Conservation (phyloP, 2,797 vertebrate species). For the Enoplosus armatus region DNA sequence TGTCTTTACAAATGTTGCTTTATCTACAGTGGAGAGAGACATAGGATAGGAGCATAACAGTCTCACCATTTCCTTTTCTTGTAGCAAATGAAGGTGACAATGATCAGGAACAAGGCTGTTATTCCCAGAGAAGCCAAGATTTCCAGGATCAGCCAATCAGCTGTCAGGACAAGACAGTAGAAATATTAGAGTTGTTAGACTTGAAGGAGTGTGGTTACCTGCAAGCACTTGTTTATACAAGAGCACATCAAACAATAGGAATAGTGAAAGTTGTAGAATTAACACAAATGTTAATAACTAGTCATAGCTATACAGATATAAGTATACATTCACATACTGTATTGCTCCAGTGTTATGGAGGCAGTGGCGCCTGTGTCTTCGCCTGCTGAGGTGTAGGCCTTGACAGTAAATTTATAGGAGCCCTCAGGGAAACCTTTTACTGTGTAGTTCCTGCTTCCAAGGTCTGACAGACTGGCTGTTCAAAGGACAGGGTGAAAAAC, state of each 20-base stretch:
- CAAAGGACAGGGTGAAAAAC: neutral
- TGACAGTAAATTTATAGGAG: conserved; percentile 84
- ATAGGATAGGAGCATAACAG: neutral
- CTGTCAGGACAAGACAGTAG: conserved; percentile 62
- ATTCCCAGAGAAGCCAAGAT: conserved; percentile 90
- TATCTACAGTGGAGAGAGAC: neutral
- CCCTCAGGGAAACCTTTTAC: conserved; percentile 67
- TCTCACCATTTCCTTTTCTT: conserved; percentile 94
- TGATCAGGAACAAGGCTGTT: conserved; percentile 84
- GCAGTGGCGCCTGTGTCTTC: conserved; percentile 74
- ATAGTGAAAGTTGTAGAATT: neutral
- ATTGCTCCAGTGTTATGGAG: conserved; percentile 73
- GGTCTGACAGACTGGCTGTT: conserved; percentile 77
- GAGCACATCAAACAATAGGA: neutral
- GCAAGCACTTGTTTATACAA: neutral
- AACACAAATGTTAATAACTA: neutral
- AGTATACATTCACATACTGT: conserved; percentile 70
- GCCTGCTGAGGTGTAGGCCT: conserved; percentile 84
- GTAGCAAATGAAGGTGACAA: conserved; percentile 91
- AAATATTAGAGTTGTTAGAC: conserved; percentile 12
- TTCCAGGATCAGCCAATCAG: conserved; percentile 90
- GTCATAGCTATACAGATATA: neutral
- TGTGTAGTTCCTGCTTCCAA: conserved; percentile 62
- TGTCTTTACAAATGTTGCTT: neutral
- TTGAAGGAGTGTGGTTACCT: neutral